Base-by-base conservation (phyloP, 2,113 vertebrate species). In the Tachycineta bicolor region DNA sequence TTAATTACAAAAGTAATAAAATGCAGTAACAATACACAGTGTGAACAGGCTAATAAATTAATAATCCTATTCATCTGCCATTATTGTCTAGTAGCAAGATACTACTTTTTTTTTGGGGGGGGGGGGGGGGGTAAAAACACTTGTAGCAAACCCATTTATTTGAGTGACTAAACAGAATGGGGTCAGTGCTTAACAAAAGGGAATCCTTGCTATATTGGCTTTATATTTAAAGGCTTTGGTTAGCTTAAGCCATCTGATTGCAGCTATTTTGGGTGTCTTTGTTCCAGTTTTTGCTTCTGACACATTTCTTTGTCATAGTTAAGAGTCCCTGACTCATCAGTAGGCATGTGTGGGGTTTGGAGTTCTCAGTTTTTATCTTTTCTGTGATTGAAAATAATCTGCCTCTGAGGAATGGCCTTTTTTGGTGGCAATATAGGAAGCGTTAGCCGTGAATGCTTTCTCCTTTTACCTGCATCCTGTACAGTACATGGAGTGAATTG, bases 281-380 rank as follows among this genome's bases (percentile, higher is more conserved):
- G 55, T 87, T 93, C 34, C 63, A 89, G 6, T 78, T 94, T 92
- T 75, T 94, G 63, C 58, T 85, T 87, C 69, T 68, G 70, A 95
- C 92, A 82, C n/a, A 47, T 85, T 84, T 87, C 56, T 78, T 41
- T 90, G 58, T 81, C 74, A 47, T 56, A 69, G 37, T 13, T 81
- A 15, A 15, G 68, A 78, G 55, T 87, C 43, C 29, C 60, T 92
- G 63, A 84, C 60, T 95, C 93, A 79, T 50, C 1, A 2, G 78
- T 59, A 91, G 63, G 74, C 56, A 13, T 56, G 62, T 53, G 69
- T 78, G 44, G 14, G 5, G 49, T 82, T 81, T 55, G 25, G 59
- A 81, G 15, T 78, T 71, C 60, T 79, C 55, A 22, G 13, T 60
- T 91, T 85, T 65, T 80, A 8, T 73, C 60, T 82, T 29, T 82